A percentile compares a stretch with the other conserved stretches of the same genome.
Conservation (phyloP, 1,140 invertebrate genomes). For the Aphidius gifuensis region DNA sequence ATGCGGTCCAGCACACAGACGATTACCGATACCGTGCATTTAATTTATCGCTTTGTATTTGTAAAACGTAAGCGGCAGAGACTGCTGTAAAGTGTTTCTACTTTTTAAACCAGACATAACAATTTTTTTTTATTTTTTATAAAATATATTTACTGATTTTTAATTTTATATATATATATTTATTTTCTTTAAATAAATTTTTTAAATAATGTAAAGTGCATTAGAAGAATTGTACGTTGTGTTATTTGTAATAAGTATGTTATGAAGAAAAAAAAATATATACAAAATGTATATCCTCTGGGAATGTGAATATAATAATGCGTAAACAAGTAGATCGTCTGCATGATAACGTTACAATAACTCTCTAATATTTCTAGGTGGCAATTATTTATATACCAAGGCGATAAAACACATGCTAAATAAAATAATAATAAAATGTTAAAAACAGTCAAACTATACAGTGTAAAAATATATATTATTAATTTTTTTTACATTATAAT, state of each 20-base stretch:
- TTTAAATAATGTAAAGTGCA: not conserved
- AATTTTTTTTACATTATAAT: too few relatives aligned
- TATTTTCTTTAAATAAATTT: not conserved
- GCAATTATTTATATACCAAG: not conserved
- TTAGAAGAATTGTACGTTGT: too few relatives aligned
- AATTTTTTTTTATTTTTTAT: conserved; percentile 36
- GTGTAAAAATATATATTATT: too few relatives aligned
- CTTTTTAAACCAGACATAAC: conserved; percentile 42
- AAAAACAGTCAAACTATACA: too few relatives aligned
- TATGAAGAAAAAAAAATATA: too few relatives aligned
- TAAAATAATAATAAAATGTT: too few relatives aligned
- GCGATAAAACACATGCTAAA: too few relatives aligned
- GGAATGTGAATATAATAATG: conserved; percentile 7
- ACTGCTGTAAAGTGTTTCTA: conserved; percentile 47
- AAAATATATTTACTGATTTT: conserved; percentile 46
- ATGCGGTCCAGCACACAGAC: conserved; percentile 12
- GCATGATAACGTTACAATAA: conserved; percentile 8
- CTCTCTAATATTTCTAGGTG: conserved; percentile 10
- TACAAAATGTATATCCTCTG: too few relatives aligned
- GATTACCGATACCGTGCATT: conserved; percentile 48
- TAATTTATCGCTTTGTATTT: conserved; percentile 52
- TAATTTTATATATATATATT: conserved; percentile 22
- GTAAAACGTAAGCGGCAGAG: conserved; percentile 44
- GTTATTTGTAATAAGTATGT: too few relatives aligned
- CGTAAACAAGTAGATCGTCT: conserved; percentile 7